These are phyloP conservation scores for Enteromius unitaeniatus DNA, from an alignment of 2,797 vertebrate species.

Conservation along the genomic window DNA sequence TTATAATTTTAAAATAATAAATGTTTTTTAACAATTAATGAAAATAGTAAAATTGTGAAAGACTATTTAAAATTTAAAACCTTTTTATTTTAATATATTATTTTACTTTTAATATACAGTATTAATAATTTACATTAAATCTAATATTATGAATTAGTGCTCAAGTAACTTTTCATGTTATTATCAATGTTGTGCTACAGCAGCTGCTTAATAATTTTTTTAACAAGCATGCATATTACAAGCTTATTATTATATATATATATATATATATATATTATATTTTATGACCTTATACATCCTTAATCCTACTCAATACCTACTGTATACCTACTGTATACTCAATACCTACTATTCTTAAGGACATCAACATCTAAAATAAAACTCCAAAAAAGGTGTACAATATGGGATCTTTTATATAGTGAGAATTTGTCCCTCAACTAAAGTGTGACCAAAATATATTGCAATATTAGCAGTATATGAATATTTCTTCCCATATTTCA, in stretches of 20 bases:
- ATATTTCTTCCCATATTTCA: not conserved
- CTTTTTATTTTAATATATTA: not conserved
- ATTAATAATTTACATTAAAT: not conserved
- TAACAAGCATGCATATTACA: too few relatives aligned
- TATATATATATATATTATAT: too few relatives aligned
- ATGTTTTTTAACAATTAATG: not conserved
- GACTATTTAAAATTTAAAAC: not conserved
- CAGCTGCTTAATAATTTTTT: not conserved
- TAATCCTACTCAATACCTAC: not conserved
- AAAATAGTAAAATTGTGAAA: not conserved
- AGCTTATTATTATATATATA: too few relatives aligned
- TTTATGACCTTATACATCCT: not conserved
- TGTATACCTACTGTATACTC: not conserved
- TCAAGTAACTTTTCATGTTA: not conserved
- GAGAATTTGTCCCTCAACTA: not conserved
- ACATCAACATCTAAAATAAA: too few relatives aligned
- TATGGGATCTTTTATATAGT: too few relatives aligned
- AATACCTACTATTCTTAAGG: not conserved
- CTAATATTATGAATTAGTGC: not conserved
- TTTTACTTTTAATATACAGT: not conserved
- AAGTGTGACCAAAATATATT: constrained; percentile 17
- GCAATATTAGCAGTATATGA: not conserved
- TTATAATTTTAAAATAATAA: too few relatives aligned
- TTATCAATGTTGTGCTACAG: not conserved
- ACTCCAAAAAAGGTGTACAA: too few relatives aligned